Conservation (phyloP, 2,797 vertebrate genomes). For the Rhinoraja longicauda region DNA sequence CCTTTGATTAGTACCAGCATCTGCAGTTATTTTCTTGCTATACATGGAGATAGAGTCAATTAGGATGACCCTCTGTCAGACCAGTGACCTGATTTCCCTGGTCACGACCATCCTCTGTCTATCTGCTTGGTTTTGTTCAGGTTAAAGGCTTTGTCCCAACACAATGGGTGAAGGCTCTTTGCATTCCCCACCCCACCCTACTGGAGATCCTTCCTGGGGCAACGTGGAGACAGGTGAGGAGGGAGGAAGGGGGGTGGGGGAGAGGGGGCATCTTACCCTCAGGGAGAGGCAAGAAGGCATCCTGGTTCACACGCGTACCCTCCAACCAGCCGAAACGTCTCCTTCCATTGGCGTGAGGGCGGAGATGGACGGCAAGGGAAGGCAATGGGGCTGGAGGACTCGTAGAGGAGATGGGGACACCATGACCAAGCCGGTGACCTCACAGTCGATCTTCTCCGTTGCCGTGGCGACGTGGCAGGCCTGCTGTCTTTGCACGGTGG, state of each 20-base stretch:
- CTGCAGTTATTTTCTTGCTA: no score
- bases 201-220: no score
- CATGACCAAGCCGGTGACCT: background rate
- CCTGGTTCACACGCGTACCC: constrained; percentile 55
- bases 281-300: constrained; percentile 58
- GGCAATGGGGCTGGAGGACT: background rate
- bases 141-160: no score
- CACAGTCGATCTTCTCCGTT: background rate
- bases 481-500: no score
- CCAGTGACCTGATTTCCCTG: no score
- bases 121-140: no score
- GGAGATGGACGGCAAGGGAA: constrained; percentile 42
- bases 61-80: background rate
- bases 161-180: no score
- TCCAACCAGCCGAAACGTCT: constrained; percentile 42
- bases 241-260: no score
- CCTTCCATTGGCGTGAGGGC: constrained; percentile 54
- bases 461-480: background rate
- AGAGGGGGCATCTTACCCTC: constrained; percentile 50
- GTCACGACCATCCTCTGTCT: no score
- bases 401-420: background rate
- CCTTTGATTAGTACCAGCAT: no score
- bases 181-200: no score
- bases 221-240: background rate
- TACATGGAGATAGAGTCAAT: no score